A percentile compares a stretch with the other conserved stretches of the same genome.
These are phyloP conservation scores for Cephalopterus ornatus DNA, from an alignment of 2,113 vertebrate species.

Conservation along the genomic window DNA sequence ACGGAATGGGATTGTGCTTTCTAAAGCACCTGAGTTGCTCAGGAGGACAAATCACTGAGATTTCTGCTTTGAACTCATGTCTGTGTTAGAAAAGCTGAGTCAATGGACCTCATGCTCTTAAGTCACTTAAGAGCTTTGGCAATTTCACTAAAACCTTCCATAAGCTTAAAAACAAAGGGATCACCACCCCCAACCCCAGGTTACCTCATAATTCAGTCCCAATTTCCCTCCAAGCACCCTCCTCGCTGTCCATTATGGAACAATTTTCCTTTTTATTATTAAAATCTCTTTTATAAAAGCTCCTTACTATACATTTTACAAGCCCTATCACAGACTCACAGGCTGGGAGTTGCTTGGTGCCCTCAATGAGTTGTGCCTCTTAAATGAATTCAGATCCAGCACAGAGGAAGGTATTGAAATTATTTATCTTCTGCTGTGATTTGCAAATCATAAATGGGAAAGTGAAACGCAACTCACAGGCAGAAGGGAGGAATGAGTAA, in stretches of 20 bases:
- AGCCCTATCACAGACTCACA: fast-evolving
- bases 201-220: background rate
- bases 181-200: background rate
- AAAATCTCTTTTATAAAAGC: background rate
- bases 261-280: background rate
- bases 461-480: background rate
- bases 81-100: background rate
- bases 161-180: background rate
- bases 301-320: background rate
- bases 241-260: background rate
- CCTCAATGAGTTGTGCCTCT: background rate
- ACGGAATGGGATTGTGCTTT: background rate
- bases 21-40: background rate
- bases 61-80: background rate
- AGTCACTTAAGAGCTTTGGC: background rate
- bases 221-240: background rate
- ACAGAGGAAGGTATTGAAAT: background rate
- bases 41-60: fast-evolving
- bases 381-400: background rate
- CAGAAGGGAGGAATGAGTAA: background rate
- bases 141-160: background rate
- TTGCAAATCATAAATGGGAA: background rate
- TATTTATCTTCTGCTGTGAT: background rate
- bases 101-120: background rate
- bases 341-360: background rate